Evolutionary conservation across 1,140 invertebrate genomes (phyloP), one percentile per base, ranked within the genome.

Genomic region (Drosophila burlai): DNA sequence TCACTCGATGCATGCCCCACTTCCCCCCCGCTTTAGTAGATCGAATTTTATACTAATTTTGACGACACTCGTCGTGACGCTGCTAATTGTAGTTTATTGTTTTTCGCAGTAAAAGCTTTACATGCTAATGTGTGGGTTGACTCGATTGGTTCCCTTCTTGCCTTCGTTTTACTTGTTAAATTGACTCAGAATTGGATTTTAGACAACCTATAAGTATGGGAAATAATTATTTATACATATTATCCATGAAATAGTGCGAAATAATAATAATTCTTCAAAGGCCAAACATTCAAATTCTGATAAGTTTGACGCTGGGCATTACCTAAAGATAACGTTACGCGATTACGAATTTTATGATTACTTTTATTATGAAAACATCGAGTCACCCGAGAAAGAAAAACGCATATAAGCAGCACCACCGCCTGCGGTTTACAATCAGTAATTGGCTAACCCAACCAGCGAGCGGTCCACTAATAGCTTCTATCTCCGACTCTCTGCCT

Each of bases 401-500:
- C 21, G 43, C 31, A 52, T 72, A 81, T 81, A 81, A 66, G 15
- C 54, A 62, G 59, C 54, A 18, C 40, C 29, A 40, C 52, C 18
- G 49, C 49, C n/a, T 18, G 38, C 38, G 11, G 13, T 29, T 40
- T n/a, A 13, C 21, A 65, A 58, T 59, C 34, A 76, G 50, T 59
- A 54, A 57, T 61, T 21, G 24, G 43, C 40, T 38, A 18, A 38
- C 34, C 42, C 29, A 42, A 42, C 18, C 10, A 45, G 45, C 38
- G 45, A 55, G 26, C 43, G 60, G 64, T 82, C 57, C 57, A 82
- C 75, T 89, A 89, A 89, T 79, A 62, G 66, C 54, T 55, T 81
- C 46, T 40, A 24, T 57, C 34, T 55, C 29, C 26, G 52, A 38
- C 52, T 55, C 34, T 79, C 34, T 79, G 61, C 66, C 52, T 73